These are phyloP conservation scores for Acridotheres tristis DNA, from an alignment of 2,797 vertebrate genomes.

Conservation along the genomic window DNA sequence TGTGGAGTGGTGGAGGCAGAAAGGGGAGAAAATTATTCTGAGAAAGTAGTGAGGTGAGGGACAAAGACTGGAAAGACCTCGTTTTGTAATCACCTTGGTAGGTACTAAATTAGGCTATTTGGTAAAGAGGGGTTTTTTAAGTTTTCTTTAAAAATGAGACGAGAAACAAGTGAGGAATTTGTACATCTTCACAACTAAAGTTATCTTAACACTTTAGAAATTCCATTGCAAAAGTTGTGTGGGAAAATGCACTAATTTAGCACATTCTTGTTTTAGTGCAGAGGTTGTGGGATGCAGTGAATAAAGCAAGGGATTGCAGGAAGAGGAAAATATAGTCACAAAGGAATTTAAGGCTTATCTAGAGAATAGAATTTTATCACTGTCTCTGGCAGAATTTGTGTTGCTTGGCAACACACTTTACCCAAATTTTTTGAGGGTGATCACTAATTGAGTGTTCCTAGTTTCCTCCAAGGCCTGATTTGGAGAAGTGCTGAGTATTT, in stretches of 20 bases:
- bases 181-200: background rate
- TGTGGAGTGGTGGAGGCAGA: background rate
- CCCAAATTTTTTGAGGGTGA: constrained; percentile 27
- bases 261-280: background rate
- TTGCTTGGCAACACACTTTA: constrained; percentile 44
- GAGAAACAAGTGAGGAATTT: background rate
- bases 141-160: background rate
- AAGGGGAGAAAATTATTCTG: background rate
- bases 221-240: background rate
- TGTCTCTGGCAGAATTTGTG: constrained; percentile 16
- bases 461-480: background rate
- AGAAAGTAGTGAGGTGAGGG: background rate
- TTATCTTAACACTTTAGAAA: background rate
- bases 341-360: background rate
- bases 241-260: background rate
- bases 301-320: background rate
- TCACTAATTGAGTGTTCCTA: background rate
- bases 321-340: background rate
- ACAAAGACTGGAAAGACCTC: background rate
- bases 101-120: background rate
- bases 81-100: background rate
- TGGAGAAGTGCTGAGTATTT: background rate
- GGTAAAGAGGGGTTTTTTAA: background rate
- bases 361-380: background rate
- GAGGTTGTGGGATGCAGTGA: background rate